Base-by-base conservation (phyloP, 2,888 invertebrate genomes). In the Tetranychus truncatus region DNA sequence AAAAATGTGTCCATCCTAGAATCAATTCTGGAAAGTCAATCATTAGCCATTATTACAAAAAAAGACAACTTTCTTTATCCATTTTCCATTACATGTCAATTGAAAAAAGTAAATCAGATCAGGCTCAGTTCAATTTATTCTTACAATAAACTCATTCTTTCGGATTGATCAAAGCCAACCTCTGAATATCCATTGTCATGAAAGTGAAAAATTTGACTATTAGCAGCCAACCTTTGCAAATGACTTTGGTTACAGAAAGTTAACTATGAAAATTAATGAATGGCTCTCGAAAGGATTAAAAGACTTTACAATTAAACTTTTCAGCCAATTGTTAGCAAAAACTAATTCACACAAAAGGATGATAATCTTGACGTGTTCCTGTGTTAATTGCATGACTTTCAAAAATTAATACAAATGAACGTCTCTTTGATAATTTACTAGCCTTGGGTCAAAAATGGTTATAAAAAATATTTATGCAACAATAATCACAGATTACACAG, bases 371-470 rank as follows among this genome's bases (percentile, higher is more conserved):
- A 9, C 15, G 9, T 55, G 55, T 55, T 55, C 11, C 9, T 55
- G 55, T 55, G 15, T 55, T 55, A 55, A 55, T 55, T 55, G 55
- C 55, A 55, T 55, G 55, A 55, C 55, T 55, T 55, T 55, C 9
- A 55, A 9, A 55, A 55, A 55, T 55, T 55, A 55, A 55, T 55
- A 55, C 15, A 15, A 55, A 55, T 55, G 55, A 55, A 55, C 15
- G 55, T 55, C 15, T 55, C 55, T 55, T 55, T 9, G 6, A 15
- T 55, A 55, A 55, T 55, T 55, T 55, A 55, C 55, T 55, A 55
- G 55, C 55, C 55, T 55, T 55, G 11, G 55, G 71, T 71, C 44
- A 72, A 34, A 45, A 72, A 72, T 21, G 72, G 24, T 20, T 72
- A 45, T 20, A 72, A 24, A 9, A 45, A 72, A 55, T 55, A 9